These are phyloP conservation scores for Sclerurus mexicanus DNA, from an alignment of 2,113 vertebrate genomes.

Conservation along the genomic window DNA sequence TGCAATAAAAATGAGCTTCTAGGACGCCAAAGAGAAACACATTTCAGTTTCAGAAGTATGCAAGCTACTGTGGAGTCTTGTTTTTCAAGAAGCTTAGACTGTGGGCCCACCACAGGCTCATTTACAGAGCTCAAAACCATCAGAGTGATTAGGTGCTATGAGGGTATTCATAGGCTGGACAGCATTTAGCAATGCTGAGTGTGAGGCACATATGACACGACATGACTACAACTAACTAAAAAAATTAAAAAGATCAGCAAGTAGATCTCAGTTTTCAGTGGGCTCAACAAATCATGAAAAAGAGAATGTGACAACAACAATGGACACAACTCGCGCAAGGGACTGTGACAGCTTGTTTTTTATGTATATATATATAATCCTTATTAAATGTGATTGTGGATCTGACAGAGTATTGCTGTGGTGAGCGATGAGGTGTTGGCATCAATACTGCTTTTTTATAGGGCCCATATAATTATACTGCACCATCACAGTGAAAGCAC, in stretches of 20 bases:
- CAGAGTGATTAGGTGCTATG: background rate
- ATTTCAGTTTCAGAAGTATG: background rate
- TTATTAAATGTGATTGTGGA: background rate
- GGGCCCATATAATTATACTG: background rate
- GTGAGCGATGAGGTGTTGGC: background rate
- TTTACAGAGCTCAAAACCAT: background rate
- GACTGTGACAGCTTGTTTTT: background rate
- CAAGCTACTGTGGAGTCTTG: background rate
- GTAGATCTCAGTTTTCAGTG: background rate
- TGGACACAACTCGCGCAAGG: background rate
- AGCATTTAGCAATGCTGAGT: background rate
- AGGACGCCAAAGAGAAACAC: background rate
- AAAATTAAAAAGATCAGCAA: background rate
- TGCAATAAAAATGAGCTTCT: background rate
- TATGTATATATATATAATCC: background rate
- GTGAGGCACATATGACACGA: fast-evolving
- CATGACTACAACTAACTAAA: background rate
- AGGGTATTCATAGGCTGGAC: background rate
- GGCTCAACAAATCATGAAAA: background rate
- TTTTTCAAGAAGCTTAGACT: background rate
- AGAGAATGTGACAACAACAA: background rate
- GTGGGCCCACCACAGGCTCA: background rate
- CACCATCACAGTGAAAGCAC: background rate
- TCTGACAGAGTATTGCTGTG: background rate
- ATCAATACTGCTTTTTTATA: background rate